Conservation (phyloP, 2,797 vertebrate species). For the Schizothorax lantsangensis region DNA sequence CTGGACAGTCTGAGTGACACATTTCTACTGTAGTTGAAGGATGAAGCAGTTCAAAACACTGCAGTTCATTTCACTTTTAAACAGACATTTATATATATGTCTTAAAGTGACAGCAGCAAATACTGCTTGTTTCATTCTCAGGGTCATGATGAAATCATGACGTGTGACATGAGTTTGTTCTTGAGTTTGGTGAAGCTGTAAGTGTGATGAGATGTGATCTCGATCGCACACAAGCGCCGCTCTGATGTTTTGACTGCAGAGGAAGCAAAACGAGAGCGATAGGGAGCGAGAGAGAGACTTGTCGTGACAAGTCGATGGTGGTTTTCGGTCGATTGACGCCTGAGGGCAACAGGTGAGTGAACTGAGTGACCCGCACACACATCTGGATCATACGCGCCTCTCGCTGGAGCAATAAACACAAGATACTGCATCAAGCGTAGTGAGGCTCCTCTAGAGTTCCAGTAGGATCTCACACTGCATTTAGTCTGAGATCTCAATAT, state of each 20-base stretch:
- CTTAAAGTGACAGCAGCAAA: not conserved
- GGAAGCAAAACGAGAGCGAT: not conserved
- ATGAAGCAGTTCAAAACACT: not conserved
- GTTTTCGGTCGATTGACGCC: slow-evolving; percentile 45
- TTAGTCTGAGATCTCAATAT: not conserved
- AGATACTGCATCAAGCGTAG: not conserved
- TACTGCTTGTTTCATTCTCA: not conserved
- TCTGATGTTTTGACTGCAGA: slow-evolving; percentile 31
- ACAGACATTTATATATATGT: not conserved
- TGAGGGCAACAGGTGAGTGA: slow-evolving; percentile 74
- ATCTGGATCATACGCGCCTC: slow-evolving; percentile 33
- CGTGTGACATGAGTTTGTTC: not conserved
- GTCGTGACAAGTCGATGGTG: slow-evolving; percentile 45
- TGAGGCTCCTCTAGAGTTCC: not conserved
- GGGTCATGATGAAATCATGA: not conserved
- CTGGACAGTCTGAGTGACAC: not conserved
- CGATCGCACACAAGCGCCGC: not conserved
- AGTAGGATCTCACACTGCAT: not conserved
- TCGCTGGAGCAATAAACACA: slow-evolving; percentile 10
- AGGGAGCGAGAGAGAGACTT: slow-evolving; percentile 7
- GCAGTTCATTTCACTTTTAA: not conserved
- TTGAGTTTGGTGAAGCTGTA: not conserved
- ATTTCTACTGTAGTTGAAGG: not conserved
- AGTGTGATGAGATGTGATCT: not conserved
- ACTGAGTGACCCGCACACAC: slow-evolving; percentile 64